These are phyloP conservation scores for Crocidura indochinensis DNA, from an alignment of 2,797 vertebrate species.

Conservation along the genomic window DNA sequence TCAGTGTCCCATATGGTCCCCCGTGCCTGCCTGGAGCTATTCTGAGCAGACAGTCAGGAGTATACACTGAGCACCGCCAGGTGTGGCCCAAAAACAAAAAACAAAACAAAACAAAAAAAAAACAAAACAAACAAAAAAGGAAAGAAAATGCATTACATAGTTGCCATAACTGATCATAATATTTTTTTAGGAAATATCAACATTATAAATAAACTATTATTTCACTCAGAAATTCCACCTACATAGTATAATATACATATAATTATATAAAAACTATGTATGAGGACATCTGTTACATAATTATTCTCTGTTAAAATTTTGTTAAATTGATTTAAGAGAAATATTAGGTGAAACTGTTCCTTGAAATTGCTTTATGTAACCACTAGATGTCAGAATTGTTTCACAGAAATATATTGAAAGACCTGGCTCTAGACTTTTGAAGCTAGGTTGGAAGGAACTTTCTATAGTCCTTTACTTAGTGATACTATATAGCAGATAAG, in stretches of 20 bases:
- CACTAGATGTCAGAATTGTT: slow-evolving; percentile 81
- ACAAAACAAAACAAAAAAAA: no score
- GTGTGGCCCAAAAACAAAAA: no score
- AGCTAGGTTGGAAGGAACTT: slow-evolving; percentile 12
- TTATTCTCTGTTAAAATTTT: slow-evolving; percentile 22
- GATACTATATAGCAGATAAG: no score
- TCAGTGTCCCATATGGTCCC: no score
- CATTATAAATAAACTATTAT: not conserved
- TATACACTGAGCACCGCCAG: no score
- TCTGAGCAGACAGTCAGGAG: no score
- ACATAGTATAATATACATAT: no score
- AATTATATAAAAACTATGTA: not conserved
- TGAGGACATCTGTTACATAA: slow-evolving; percentile 20
- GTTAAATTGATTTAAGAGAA: slow-evolving; percentile 56
- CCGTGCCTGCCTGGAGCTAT: no score
- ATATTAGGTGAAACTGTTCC: not conserved
- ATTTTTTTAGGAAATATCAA: not conserved
- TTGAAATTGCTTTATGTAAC: slow-evolving; percentile 59
- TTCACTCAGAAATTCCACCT: slow-evolving; percentile 46
- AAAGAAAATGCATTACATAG: no score
- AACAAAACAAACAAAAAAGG: no score
- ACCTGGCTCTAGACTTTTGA: not conserved
- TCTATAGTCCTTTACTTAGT: not conserved
- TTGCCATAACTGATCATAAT: no score
- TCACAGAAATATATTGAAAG: slow-evolving; percentile 49